Conservation (phyloP, 1,140 invertebrate genomes). For the Vollenhovia emeryi region DNA sequence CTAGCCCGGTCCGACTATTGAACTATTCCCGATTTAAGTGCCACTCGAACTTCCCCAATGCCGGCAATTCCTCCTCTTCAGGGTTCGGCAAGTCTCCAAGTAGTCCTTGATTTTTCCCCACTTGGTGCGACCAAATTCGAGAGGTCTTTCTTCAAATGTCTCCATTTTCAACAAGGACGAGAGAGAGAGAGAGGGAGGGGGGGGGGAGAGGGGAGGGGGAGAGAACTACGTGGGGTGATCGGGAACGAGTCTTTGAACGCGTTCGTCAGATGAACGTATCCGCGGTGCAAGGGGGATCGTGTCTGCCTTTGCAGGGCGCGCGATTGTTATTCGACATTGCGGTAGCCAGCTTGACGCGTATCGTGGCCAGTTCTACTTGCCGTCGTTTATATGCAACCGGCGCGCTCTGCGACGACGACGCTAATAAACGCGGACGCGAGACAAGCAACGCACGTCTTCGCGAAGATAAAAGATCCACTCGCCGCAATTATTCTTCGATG, state of each 20-base stretch:
- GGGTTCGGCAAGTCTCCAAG: background rate
- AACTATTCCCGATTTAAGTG: background rate
- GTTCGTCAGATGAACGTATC: background rate
- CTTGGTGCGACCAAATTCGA: background rate
- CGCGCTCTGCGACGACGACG: background rate
- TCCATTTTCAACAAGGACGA: background rate
- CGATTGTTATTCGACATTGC: constrained; percentile 7
- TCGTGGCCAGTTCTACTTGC: background rate
- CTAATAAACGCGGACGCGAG: constrained; percentile 7
- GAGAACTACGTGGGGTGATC: background rate
- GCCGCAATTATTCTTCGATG: constrained; percentile 1
- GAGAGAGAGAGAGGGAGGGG: too few relatives aligned
- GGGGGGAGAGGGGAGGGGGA: too few relatives aligned
- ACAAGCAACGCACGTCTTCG: background rate
- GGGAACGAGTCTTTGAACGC: background rate
- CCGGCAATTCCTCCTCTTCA: background rate
- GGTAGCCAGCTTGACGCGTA: background rate
- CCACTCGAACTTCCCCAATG: constrained; percentile 13
- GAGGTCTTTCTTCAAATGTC: background rate
- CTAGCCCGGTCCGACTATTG: background rate
- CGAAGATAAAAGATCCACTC: background rate
- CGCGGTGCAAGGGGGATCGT: background rate
- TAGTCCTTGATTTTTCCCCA: background rate
- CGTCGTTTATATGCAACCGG: constrained; percentile 20
- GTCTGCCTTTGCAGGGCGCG: background rate